A percentile compares a stretch with the other conserved stretches of the same genome.
These are phyloP conservation scores for Eupeodes corollae DNA, from an alignment of 1,140 invertebrate species.

Conservation along the genomic window DNA sequence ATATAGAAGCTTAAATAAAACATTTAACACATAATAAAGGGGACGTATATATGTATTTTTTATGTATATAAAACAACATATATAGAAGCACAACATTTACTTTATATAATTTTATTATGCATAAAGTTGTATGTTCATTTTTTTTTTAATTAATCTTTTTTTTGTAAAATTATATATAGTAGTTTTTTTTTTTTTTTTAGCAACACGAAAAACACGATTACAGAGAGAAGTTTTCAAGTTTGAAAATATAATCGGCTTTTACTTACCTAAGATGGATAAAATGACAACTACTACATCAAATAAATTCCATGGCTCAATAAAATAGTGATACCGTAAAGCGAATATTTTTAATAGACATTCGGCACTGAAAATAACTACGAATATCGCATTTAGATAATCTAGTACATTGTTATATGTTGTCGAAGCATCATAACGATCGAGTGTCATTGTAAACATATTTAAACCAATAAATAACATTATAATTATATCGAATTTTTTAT, in stretches of 20 bases:
- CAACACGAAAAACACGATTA: not conserved
- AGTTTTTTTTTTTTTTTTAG: constrained; percentile 11
- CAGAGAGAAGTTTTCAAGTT: not conserved
- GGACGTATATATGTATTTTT: not conserved
- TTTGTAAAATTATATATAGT: constrained; percentile 13
- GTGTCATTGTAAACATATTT: constrained; percentile 97
- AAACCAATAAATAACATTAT: constrained; percentile 98
- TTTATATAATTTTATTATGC: not conserved
- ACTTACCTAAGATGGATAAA: constrained; percentile 91
- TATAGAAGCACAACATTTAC: not conserved
- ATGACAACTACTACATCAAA: constrained; percentile 99
- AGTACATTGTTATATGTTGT: constrained; percentile 71
- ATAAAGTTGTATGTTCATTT: not conserved
- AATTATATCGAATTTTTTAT: constrained; percentile 98
- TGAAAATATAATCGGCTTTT: constrained; percentile 17
- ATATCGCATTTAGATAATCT: constrained; percentile 89
- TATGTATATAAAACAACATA: not conserved
- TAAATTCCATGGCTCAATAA: constrained; percentile 98
- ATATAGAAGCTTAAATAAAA: no score
- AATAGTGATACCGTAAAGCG: constrained; percentile 93
- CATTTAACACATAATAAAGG: not conserved
- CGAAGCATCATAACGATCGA: constrained; percentile 89
- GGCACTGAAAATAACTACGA: constrained; percentile 95
- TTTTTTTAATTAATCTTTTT: not conserved
- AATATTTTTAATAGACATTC: constrained; percentile 97